These are phyloP conservation scores for Bettongia penicillata DNA, from an alignment of 2,113 vertebrate genomes.

Conservation along the genomic window DNA sequence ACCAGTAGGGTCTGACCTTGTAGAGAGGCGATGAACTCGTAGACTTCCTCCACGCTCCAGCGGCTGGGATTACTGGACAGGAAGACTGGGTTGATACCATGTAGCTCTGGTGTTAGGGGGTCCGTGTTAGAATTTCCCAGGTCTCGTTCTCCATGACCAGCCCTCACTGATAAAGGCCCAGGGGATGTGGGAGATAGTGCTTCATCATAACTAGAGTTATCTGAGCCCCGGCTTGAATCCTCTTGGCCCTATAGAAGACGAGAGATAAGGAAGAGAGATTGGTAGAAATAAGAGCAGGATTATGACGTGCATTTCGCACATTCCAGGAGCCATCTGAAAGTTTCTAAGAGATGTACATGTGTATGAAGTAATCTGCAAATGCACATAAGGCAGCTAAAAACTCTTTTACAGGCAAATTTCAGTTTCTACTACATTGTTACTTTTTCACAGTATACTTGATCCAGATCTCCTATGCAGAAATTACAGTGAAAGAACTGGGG, in stretches of 20 bases:
- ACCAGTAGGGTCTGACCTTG: conserved; percentile 87
- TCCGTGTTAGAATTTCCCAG: conserved; percentile 84
- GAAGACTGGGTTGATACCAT: conserved; percentile 91
- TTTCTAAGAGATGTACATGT: rapidly evolving
- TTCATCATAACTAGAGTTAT: conserved; percentile 95
- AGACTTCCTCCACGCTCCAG: conserved; percentile 98
- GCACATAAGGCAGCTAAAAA: not conserved
- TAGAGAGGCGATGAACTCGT: conserved; percentile 95
- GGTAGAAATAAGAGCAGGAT: not conserved
- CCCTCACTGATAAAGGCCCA: conserved; percentile 90
- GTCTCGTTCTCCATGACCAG: conserved; percentile 88
- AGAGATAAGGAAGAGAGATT: not conserved
- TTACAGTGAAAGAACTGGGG: not conserved
- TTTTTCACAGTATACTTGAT: not conserved
- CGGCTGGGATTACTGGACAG: conserved; percentile 92
- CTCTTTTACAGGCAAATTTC: not conserved
- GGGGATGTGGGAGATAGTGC: conserved; percentile 93
- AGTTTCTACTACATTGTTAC: not conserved
- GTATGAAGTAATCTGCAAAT: not conserved
- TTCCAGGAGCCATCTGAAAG: not conserved
- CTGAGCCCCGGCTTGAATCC: conserved; percentile 95
- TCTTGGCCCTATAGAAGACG: conserved; percentile 88
- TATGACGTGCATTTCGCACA: not conserved
- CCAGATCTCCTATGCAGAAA: not conserved
- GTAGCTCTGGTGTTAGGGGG: conserved; percentile 87